Conservation (phyloP, 2,113 vertebrate genomes). For the Syngnathoides biaculeatus region DNA sequence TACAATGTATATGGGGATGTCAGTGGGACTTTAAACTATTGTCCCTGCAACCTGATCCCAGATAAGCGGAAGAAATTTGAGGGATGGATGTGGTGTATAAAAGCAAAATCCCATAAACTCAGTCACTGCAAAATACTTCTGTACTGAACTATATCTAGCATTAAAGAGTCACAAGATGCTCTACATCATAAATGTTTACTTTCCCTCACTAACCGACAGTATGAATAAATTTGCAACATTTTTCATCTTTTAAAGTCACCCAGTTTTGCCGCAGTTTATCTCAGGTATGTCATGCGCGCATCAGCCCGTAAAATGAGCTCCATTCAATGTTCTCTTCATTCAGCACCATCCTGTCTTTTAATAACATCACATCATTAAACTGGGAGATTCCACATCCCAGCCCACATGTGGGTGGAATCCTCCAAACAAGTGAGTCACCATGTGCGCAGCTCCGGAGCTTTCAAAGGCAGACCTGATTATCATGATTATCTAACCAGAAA, state of each 20-base stretch:
- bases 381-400: neutral
- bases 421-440: conserved; percentile 43
- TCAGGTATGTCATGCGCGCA: neutral
- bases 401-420: conserved; percentile 42
- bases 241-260: neutral
- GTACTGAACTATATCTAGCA: no score
- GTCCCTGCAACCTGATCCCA: no score
- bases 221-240: neutral
- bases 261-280: neutral
- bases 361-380: conserved; percentile 9
- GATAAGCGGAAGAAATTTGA: no score
- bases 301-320: neutral
- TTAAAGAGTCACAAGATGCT: no score
- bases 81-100: no score
- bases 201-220: neutral
- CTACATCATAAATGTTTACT: no score
- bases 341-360: neutral
- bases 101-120: no score
- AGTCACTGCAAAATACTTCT: no score
- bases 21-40: no score
- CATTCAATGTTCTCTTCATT: conserved; percentile 19
- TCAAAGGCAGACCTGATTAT: neutral
- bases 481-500: conserved; percentile 46
- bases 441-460: conserved; percentile 23
- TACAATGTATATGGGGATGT: no score